Conservation (phyloP, 2,888 invertebrate species). For the Thyatira batis region DNA sequence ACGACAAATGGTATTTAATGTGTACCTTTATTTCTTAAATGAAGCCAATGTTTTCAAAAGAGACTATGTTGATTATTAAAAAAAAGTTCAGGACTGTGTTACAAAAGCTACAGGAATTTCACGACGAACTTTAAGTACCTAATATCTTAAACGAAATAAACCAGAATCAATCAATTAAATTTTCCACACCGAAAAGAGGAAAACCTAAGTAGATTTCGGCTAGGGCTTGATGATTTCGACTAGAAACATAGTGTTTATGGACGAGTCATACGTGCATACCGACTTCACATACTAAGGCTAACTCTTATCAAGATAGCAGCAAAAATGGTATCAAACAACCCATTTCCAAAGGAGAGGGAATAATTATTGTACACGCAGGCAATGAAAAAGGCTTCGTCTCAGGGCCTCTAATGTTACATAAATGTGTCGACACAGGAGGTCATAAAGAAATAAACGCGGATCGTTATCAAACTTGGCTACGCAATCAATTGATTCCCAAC, state of each 20-base stretch:
- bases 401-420: background rate
- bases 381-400: slow-evolving; percentile 6
- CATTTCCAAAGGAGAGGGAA: background rate
- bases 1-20: too few relatives aligned
- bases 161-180: background rate
- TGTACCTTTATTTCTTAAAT: slow-evolving; percentile 1
- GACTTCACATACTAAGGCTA: background rate
- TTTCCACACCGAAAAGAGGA: background rate
- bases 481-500: slow-evolving; percentile 10
- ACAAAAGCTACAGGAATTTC: background rate
- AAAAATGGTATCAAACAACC: too few relatives aligned
- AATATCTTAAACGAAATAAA: background rate
- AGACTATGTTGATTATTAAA: background rate
- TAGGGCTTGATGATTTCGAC: background rate
- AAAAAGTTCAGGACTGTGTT: background rate
- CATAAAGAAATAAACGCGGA: background rate
- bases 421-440: background rate
- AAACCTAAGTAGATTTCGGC: background rate
- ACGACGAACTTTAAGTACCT: background rate
- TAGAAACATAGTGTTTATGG: slow-evolving; percentile 2
- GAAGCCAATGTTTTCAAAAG: background rate
- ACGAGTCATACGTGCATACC: background rate
- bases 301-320: background rate
- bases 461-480: slow-evolving; percentile 7
- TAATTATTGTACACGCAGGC: background rate